A percentile compares a stretch with the other conserved stretches of the same genome.
phyloP scores from a whole-genome alignment of 2,888 invertebrate genomes.

The Strigamia transsilvanica region DNA sequence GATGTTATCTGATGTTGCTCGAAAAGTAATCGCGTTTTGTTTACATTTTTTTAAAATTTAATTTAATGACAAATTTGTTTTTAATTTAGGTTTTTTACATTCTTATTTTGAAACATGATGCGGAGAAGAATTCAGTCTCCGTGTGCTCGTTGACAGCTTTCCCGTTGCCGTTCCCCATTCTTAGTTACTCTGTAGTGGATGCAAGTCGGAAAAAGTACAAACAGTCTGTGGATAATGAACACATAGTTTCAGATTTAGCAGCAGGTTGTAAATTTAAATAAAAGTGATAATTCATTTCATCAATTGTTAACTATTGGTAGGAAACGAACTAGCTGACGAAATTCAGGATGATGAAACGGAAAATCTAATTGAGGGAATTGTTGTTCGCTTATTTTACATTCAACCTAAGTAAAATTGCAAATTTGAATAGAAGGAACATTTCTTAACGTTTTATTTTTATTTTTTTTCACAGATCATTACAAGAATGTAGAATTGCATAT shows the following conservation, averaged over 20 bases:
- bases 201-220: slow-evolving; percentile 68
- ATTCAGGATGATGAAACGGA: slow-evolving; percentile 58
- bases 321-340: slow-evolving; percentile 29
- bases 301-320: neutral
- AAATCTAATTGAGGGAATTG: slow-evolving; percentile 59
- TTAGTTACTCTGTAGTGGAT: slow-evolving; percentile 88
- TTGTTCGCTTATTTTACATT: slow-evolving; percentile 77
- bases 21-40: slow-evolving; percentile 68
- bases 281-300: neutral
- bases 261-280: slow-evolving; percentile 1
- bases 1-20: slow-evolving; percentile 85
- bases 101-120: slow-evolving; percentile 71
- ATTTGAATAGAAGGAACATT: neutral
- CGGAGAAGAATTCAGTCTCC: slow-evolving; percentile 60
- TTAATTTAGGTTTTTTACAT: slow-evolving; percentile 76
- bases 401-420: slow-evolving; percentile 72
- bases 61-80: neutral
- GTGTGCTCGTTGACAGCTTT: slow-evolving; percentile 77
- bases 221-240: slow-evolving; percentile 68
- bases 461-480: slow-evolving; percentile 71
- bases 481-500: slow-evolving; percentile 78
- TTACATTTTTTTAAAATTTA: neutral
- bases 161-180: slow-evolving; percentile 82
- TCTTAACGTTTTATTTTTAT: neutral
- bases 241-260: slow-evolving; percentile 53